These are phyloP conservation scores for Gadopsis bispinosus DNA, from an alignment of 2,797 vertebrate species.

Conservation along the genomic window DNA sequence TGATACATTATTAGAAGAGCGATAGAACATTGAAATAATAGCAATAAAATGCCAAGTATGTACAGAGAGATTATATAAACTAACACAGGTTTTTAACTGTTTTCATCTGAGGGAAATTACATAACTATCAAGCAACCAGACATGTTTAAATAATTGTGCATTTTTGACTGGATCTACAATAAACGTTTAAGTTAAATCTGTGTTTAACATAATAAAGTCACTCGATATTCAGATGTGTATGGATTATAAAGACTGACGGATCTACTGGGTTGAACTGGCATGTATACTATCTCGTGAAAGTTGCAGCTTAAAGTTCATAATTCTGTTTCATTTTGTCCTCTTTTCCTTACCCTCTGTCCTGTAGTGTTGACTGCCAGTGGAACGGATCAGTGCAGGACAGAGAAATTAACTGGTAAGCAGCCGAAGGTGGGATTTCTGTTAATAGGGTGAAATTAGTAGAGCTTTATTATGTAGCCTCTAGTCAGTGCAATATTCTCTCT, in stretches of 20 bases:
- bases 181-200: not conserved
- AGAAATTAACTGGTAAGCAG: constrained; percentile 90
- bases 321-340: constrained; percentile 13
- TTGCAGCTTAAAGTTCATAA: not conserved
- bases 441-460: not conserved
- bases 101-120: not conserved
- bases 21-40: not conserved
- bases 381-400: constrained; percentile 87
- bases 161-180: not conserved
- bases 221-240: not conserved
- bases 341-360: constrained; percentile 1
- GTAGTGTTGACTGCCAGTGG: constrained; percentile 88
- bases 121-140: not conserved
- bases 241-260: not conserved
- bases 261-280: not conserved
- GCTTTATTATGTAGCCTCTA: not conserved
- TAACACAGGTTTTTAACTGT: not conserved
- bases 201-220: not conserved
- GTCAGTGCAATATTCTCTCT: not conserved
- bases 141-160: not conserved
- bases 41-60: not conserved
- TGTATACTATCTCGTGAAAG: not conserved
- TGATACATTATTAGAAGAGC: not conserved
- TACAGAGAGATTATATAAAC: not conserved
- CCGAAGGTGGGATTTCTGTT: constrained; percentile 20